phyloP scores from a whole-genome alignment of 2,113 vertebrate genomes.

The Chrysochloris asiatica region DNA sequence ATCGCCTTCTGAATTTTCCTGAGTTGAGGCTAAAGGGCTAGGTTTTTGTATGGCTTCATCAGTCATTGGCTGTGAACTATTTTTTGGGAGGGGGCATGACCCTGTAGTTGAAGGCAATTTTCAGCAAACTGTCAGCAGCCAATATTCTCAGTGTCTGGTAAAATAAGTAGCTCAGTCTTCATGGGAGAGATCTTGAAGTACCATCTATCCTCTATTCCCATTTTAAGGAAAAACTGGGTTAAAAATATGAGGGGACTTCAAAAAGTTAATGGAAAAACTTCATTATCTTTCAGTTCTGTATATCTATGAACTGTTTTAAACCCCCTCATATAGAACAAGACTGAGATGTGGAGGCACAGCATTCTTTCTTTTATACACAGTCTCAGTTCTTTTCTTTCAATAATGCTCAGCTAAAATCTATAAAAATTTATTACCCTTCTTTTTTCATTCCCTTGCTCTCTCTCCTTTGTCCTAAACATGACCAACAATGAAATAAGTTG shows the following conservation, averaged over 20 bases:
- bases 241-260: no score
- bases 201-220: not conserved
- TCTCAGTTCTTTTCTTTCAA: not conserved
- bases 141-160: not conserved
- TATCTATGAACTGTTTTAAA: no score
- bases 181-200: not conserved
- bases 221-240: not conserved
- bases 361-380: not conserved
- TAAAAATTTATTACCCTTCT: not conserved
- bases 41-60: not conserved
- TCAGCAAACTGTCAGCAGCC: not conserved
- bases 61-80: not conserved
- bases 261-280: no score
- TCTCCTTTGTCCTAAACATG: constrained; percentile 11
- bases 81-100: not conserved
- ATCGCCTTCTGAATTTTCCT: not conserved
- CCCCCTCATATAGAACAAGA: not conserved
- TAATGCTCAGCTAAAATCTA: constrained; percentile 4
- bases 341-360: not conserved
- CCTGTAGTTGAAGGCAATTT: not conserved
- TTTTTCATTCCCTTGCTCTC: not conserved
- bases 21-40: not conserved
- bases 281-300: no score
- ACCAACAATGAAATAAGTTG: not conserved
- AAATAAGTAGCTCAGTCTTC: not conserved